Evolutionary conservation across 1,140 invertebrate species (phyloP), one percentile per base, ranked within the genome.

Genomic region (Diploscapter pachys): DNA sequence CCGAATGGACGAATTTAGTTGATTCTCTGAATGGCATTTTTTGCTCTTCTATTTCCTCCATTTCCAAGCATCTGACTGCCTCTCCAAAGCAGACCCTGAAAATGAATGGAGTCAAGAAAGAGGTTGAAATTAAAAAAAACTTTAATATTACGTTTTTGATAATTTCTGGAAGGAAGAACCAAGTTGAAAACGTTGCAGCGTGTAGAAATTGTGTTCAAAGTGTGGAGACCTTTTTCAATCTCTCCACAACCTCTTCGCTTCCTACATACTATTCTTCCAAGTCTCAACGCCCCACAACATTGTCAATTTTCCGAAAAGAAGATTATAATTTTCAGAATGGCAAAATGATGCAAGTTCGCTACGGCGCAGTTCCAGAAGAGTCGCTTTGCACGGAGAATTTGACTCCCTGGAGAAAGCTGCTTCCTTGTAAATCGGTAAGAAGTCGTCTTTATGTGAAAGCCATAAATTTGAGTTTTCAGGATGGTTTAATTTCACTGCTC

Each of bases 341-440:
- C 31, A 31, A 31, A 31, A 31, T 31, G 31, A 31, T 31, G 31
- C 31, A 31, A 1, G 31, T 68, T 8, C 88, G 92, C 78, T 97
- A 97, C 89, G 90, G 94, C 2, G 91, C 92, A 59, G 86, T 99
- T 72, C 94, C 96, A 0, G 89, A 92, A 75, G 96, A 99, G 90
- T 93, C 95, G 82, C 93, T 97, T 5, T 99, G 96, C 85, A 98
- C 96, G 31, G 95, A 98, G 89, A 99, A 99, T 89, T 88, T 99
- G 79, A 98, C 96, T 53, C 96, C 96, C 3, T 98, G 95, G 91
- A 96, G 95, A 83, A 98, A 98, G 86, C 87, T 98, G 2, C 85
- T 98, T 54, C 96, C 96, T 3, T 98, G 96, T 88, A 77, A 80
- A 74, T 57, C 72, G 63, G 88, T 93, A 65, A 96, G 93, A 88